Conservation (phyloP, 2,888 invertebrate genomes). For the Acrobasis suavella region DNA sequence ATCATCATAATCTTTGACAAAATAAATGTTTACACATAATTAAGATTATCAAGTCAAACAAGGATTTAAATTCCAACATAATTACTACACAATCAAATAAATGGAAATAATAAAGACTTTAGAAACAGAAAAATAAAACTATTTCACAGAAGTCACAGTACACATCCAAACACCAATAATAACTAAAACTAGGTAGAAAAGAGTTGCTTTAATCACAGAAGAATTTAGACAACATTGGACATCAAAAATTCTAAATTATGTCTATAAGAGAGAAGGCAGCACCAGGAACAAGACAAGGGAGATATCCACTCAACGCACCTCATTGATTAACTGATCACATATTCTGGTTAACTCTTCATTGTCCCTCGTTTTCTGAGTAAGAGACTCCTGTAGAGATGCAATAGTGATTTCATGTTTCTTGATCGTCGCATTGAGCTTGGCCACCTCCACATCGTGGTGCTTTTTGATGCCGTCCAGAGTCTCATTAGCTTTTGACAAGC, state of each 20-base stretch:
- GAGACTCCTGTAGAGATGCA: slow-evolving; percentile 89
- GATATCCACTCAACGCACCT: slow-evolving; percentile 54
- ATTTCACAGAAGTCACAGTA: neutral
- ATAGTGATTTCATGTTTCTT: slow-evolving; percentile 94
- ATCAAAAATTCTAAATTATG: slow-evolving; percentile 20
- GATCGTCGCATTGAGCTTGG: slow-evolving; percentile 91
- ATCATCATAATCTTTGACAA: neutral
- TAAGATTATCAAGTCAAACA: neutral
- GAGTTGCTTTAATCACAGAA: slow-evolving; percentile 27
- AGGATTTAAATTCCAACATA: neutral
- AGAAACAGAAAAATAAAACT: neutral
- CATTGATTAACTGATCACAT: slow-evolving; percentile 94
- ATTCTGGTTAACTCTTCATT: slow-evolving; percentile 94
- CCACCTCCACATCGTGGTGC: slow-evolving; percentile 89
- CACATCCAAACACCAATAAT: slow-evolving; percentile 7
- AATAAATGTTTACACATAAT: neutral
- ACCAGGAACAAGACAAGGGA: slow-evolving; percentile 28
- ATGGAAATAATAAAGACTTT: neutral
- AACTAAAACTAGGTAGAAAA: slow-evolving; percentile 17
- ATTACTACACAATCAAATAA: neutral
- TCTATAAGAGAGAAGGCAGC: slow-evolving; percentile 27
- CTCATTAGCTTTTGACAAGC: slow-evolving; percentile 87
- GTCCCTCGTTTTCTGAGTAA: slow-evolving; percentile 93
- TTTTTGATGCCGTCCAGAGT: slow-evolving; percentile 89
- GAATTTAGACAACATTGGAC: slow-evolving; percentile 25